Evolutionary conservation across 2,797 vertebrate species (phyloP), one percentile per base, ranked within the genome.

Genomic region (Acridotheres tristis): DNA sequence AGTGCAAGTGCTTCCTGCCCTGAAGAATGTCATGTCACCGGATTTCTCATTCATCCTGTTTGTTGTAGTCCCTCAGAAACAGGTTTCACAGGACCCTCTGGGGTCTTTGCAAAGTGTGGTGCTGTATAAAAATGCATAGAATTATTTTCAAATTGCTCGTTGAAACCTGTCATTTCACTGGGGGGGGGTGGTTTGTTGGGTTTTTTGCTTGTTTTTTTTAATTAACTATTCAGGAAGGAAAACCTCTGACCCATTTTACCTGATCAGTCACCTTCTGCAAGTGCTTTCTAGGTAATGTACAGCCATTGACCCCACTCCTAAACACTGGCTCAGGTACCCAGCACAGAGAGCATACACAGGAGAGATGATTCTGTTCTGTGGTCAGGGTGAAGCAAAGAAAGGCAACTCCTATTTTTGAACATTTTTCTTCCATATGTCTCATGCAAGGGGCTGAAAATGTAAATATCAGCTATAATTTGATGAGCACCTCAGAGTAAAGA

Each of bases 331-430:
- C 48, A 25, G 19, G 34, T 29, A 30, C 30, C 27, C 10, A 63
- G 38, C 15, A 30, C 0, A 0, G 45, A n/a, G 10, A 63, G 32
- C 25, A 16, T 4, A 5, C 8, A 5, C 4, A 40, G 26, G 23
- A 38, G 57, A 80, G 14, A 10, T 32, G 14, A 16, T 11, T 3
- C 12, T 40, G 16, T 32, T 67, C 36, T 11, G 1, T 42, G 36
- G 14, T n/a, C 22, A 43, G 3, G 10, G 13, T 59, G 27, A 26
- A 61, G 43, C 23, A 85, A 72, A 59, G 2, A 82, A 81, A 45
- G 2, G 2, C 16, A 43, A n/a, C 34, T 61, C 10, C 36, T 58
- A 0, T 13, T 59, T 47, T 47, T 73, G 38, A 59, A 55, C 21
- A 1, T 13, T 42, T 3, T 63, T 79, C 36, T 78, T 79, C 21